Evolutionary conservation across 2,888 invertebrate genomes (phyloP), one percentile per base, ranked within the genome.

Genomic region (Scelioninae gen. 1): DNA sequence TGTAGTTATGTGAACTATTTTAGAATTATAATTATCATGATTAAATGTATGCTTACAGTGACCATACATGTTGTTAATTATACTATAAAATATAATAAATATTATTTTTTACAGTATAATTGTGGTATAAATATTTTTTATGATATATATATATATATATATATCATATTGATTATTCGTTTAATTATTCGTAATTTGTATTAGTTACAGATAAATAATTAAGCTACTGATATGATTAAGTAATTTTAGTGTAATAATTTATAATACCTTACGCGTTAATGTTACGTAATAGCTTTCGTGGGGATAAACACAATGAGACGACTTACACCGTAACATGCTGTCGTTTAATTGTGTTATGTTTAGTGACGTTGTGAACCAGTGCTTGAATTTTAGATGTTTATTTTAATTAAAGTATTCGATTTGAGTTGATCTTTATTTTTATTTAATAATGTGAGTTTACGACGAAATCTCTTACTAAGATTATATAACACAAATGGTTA

Each of bases 101-200:
- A n/a, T n/a, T n/a, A n/a, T n/a, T n/a, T n/a, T n/a, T n/a, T n/a
- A n/a, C n/a, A n/a, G n/a, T n/a, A n/a, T n/a, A n/a, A n/a, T n/a
- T n/a, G n/a, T n/a, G n/a, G n/a, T n/a, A n/a, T n/a, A n/a, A n/a
- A n/a, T n/a, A n/a, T n/a, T n/a, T n/a, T n/a, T n/a, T n/a, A n/a
- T n/a, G n/a, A n/a, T n/a, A n/a, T n/a, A n/a, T n/a, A n/a, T n/a
- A n/a, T n/a, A n/a, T n/a, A n/a, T n/a, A n/a, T n/a, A n/a, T n/a
- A n/a, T n/a, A n/a, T n/a, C n/a, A n/a, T n/a, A n/a, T 56, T 38
- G 8, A 34, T 40, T 11, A 62, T 31, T 13, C 23, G 40, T 58
- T 47, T 45, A 63, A 49, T 49, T 34, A 32, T 16, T 32, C 34
- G 15, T 32, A 32, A 63, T 34, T 63, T 34, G 49, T n/a, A 63